Evolutionary conservation across 2,113 vertebrate species (phyloP), one percentile per base, ranked within the genome.

Genomic region (Dipodomys ordii): DNA sequence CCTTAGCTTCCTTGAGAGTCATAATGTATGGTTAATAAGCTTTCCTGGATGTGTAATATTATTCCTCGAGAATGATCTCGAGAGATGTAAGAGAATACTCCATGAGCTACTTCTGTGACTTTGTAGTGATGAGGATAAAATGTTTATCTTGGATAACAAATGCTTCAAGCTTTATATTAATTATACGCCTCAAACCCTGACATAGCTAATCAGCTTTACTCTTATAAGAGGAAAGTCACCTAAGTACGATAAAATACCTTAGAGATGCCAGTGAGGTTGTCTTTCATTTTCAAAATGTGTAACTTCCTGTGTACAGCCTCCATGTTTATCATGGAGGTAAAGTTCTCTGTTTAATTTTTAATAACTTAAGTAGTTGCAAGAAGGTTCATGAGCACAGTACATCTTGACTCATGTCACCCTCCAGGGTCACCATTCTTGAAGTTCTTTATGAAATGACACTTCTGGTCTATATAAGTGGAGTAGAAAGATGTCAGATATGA

Each of bases 171-270:
- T 74, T 53, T 1, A 27, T 68, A 73, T 77, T 83, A 90, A 90
- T 62, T 72, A 62, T 83, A 92, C n/a, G 12, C 28, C 92, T 81
- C 23, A 78, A 78, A 80, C 8, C 1, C 10, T 4, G 3, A 77
- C 13, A 65, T 73, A 86, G 72, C 82, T 68, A 67, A 53, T 27
- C 60, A n/a, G 7, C 81, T 83, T 86, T 62, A 86, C 84, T 86
- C 27, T 82, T 64, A 35, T 44, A 20, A n/a, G 23, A 67, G 73
- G 11, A 76, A 79, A 89, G 6, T 23, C 16, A 87, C 64, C 5
- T 46, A 73, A 44, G 18, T 86, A 23, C 8, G 8, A 83, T 77
- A 72, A 79, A 69, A 27, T 28, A 65, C 3, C 35, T 23, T 72
- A 6, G 64, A 16, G 3, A 35, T 7, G 11, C 30, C 9, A 44